phyloP scores from a whole-genome alignment of 2,797 vertebrate genomes.

The Myotis daubentonii region DNA sequence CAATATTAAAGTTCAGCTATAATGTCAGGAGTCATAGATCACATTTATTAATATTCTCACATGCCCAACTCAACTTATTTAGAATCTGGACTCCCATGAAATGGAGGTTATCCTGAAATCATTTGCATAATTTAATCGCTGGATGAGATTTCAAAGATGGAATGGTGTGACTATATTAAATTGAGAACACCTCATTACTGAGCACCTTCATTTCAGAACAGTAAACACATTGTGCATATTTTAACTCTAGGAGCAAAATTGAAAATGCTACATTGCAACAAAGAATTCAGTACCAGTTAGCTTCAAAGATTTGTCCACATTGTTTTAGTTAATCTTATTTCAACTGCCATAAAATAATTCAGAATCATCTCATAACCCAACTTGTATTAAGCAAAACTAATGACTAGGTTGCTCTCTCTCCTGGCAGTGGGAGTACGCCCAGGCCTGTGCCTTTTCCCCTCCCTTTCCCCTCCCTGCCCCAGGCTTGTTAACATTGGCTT shows the following conservation, averaged over 20 bases:
- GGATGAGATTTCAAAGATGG: neutral
- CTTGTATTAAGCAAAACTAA: slow-evolving; percentile 9
- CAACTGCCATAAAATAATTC: neutral
- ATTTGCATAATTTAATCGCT: neutral
- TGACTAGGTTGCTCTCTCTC: neutral
- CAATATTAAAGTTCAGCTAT: neutral
- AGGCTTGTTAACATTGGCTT: no score
- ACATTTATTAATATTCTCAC: neutral
- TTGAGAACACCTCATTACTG: neutral
- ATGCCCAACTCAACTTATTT: neutral
- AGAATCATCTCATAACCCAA: slow-evolving; percentile 18
- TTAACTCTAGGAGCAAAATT: neutral
- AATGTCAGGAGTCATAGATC: neutral
- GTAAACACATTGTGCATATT: neutral
- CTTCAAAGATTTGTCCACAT: neutral
- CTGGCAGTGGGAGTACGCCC: no score
- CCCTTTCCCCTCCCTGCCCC: no score
- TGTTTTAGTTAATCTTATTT: neutral
- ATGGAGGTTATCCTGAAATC: neutral
- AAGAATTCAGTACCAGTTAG: neutral
- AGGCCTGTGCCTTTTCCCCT: no score
- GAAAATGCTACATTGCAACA: neutral
- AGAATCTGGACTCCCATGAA: neutral
- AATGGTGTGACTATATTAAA: neutral
- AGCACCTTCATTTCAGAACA: neutral